Conservation (phyloP, 2,888 invertebrate species). For the Amorpha juglandis region DNA sequence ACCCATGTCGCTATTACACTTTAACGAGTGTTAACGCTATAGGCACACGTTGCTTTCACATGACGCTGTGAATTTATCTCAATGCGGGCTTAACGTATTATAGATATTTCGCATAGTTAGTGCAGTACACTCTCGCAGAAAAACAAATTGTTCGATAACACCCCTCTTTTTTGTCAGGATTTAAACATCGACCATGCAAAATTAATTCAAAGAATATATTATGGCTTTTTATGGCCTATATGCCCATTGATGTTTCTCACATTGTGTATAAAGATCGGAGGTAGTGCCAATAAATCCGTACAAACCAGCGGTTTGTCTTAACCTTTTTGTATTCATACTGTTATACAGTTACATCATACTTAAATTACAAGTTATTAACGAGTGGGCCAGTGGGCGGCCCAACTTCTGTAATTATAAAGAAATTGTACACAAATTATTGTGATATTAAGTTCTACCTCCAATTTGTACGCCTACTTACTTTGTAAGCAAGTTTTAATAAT, state of each 20-base stretch:
- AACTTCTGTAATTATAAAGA: not conserved
- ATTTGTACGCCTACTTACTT: not conserved
- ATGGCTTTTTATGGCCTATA: too few species aligned
- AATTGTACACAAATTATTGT: conserved; percentile 9
- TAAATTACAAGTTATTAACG: not conserved
- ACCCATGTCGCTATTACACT: conserved; percentile 1
- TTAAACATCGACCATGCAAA: too few species aligned
- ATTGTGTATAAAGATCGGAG: too few species aligned
- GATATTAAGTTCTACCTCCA: not conserved
- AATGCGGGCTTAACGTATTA: too few species aligned
- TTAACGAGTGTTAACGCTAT: not conserved
- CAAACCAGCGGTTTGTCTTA: not conserved
- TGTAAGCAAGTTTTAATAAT: not conserved
- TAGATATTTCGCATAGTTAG: too few species aligned
- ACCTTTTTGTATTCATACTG: not conserved
- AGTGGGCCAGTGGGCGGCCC: not conserved
- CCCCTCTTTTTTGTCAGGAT: too few species aligned
- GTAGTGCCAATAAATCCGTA: not conserved
- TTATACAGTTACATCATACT: not conserved
- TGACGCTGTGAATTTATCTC: too few species aligned
- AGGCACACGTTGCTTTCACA: not conserved
- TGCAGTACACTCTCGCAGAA: too few species aligned
- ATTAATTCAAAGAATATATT: too few species aligned
- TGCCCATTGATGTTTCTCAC: too few species aligned
- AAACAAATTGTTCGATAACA: too few species aligned